These are phyloP conservation scores for Amorpha juglandis DNA, from an alignment of 2,888 invertebrate genomes.

Conservation along the genomic window DNA sequence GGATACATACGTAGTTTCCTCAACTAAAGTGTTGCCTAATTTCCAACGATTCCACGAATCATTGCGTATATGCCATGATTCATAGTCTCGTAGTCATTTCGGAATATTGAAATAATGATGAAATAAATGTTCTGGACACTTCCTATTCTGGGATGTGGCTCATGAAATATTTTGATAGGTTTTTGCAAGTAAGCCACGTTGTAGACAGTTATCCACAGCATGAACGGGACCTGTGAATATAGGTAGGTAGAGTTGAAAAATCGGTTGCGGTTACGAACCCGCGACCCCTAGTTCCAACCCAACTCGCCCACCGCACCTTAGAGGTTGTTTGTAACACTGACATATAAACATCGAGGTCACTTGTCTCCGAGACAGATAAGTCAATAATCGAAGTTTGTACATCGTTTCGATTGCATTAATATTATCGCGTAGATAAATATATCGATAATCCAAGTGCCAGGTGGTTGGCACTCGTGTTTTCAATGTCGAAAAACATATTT, in stretches of 20 bases:
- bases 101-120: not conserved
- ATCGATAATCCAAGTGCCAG: slow-evolving; percentile 41
- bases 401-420: slow-evolving; percentile 13
- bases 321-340: not conserved
- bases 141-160: too few species aligned
- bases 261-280: not conserved
- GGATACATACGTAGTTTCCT: not conserved
- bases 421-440: slow-evolving; percentile 13
- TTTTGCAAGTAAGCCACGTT: too few species aligned
- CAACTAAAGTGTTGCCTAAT: slow-evolving; percentile 15
- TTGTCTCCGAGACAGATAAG: not conserved
- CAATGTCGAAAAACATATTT: slow-evolving; percentile 53
- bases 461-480: slow-evolving; percentile 34
- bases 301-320: not conserved
- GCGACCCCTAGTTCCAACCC: too few species aligned
- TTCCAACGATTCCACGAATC: not conserved
- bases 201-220: too few species aligned
- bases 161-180: too few species aligned
- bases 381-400: not conserved
- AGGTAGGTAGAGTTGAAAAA: too few species aligned
- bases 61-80: not conserved
- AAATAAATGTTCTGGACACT: too few species aligned
- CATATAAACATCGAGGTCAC: not conserved
- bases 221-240: too few species aligned
- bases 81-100: not conserved